These are phyloP conservation scores for Drosophila tristis DNA, from an alignment of 1,140 invertebrate species.

Conservation along the genomic window DNA sequence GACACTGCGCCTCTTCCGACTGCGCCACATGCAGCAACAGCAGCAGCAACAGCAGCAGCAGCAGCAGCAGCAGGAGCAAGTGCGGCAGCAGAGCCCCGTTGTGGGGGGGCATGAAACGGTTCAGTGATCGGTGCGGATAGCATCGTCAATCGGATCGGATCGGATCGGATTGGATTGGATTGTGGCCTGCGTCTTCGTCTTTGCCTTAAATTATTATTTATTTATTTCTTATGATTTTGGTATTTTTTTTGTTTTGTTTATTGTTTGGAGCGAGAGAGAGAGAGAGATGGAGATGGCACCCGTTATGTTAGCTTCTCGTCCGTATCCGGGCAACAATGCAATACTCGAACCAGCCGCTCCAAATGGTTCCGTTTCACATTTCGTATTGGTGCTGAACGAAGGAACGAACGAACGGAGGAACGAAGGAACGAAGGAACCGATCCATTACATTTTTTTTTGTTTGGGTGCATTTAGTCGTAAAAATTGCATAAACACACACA, in stretches of 20 bases:
- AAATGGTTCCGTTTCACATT: slow-evolving; percentile 32
- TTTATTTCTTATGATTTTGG: slow-evolving; percentile 38
- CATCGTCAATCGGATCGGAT: too few species aligned
- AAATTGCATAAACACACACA: slow-evolving; percentile 33
- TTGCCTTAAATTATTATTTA: slow-evolving; percentile 40
- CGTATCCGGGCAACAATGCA: slow-evolving; percentile 72
- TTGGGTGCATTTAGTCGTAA: slow-evolving; percentile 71
- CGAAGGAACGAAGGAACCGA: too few species aligned
- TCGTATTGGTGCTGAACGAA: slow-evolving; percentile 61
- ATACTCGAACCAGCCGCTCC: slow-evolving; percentile 55
- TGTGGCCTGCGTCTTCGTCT: neutral
- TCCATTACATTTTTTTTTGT: slow-evolving; percentile 39
- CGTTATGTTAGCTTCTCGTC: slow-evolving; percentile 46
- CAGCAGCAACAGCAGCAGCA: slow-evolving; percentile 63
- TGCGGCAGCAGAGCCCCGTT: slow-evolving; percentile 35
- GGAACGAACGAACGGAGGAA: neutral
- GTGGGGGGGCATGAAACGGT: slow-evolving; percentile 69
- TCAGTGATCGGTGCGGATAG: slow-evolving; percentile 45
- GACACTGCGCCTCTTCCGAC: slow-evolving; percentile 88
- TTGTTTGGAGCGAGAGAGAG: slow-evolving; percentile 23
- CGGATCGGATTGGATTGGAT: too few species aligned
- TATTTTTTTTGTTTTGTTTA: slow-evolving; percentile 22
- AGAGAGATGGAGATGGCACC: slow-evolving; percentile 7
- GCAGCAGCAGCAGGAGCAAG: slow-evolving; percentile 45
- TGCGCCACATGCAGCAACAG: slow-evolving; percentile 84